phyloP scores from a whole-genome alignment of 2,797 vertebrate species.

The Peromyscus eremicus region DNA sequence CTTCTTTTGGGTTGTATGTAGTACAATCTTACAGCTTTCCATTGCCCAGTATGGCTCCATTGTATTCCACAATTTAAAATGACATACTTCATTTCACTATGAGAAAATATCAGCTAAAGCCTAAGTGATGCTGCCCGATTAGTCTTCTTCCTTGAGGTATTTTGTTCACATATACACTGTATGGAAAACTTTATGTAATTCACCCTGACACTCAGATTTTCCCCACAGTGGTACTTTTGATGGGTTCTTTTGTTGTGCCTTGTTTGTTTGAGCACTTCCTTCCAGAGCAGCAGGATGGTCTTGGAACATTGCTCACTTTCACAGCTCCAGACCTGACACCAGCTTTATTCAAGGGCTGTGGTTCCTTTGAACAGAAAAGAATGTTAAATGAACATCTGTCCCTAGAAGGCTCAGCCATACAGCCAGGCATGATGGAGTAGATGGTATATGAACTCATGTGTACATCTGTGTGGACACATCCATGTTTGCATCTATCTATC shows the following conservation, averaged over 20 bases:
- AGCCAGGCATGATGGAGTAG: neutral
- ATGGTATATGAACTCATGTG: fast-evolving
- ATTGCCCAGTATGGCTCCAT: neutral
- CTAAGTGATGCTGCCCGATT: fast-evolving
- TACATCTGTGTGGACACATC: too few species aligned
- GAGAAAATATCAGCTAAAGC: neutral
- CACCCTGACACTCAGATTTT: neutral
- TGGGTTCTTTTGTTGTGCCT: neutral
- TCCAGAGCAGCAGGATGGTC: neutral
- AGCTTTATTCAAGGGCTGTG: neutral
- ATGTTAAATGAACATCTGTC: neutral
- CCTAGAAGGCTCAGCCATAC: neutral
- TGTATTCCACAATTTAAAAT: neutral
- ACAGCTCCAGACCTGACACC: too few species aligned
- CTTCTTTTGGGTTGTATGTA: neutral
- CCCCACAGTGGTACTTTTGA: neutral
- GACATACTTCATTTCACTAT: too few species aligned
- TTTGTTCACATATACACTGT: fast-evolving
- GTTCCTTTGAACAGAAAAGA: neutral
- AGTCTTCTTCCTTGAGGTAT: neutral
- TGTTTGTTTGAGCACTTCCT: neutral
- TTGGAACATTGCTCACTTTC: neutral
- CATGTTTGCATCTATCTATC: neutral
- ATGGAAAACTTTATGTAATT: neutral
- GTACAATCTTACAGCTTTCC: neutral